Base-by-base conservation (phyloP, 2,888 invertebrate species). In the Trypoxylon attenuatum region DNA sequence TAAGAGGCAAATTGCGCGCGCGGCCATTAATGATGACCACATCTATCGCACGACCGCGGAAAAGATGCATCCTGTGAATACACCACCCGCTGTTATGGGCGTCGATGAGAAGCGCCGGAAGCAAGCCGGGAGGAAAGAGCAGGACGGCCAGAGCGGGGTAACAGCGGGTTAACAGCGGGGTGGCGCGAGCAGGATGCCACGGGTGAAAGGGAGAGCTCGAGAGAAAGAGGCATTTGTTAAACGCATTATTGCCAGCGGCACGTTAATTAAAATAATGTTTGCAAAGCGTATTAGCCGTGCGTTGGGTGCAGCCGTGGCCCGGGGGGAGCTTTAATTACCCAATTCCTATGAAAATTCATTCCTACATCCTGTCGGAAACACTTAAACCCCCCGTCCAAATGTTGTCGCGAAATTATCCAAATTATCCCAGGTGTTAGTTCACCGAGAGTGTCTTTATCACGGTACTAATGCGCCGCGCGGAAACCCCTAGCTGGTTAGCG, bases 1-100 rank as follows among this genome's bases (percentile, higher is more conserved):
- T 52, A 60, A 67, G 64, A 60, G 50, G 56, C 43, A 60, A 73
- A 72, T 74, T 74, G 55, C 57, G 59, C 47, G 49, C 47, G 27
- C 38, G 52, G 2, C 42, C 52, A 41, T 72, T 72, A 73, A 55
- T 57, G 49, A 68, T 42, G 42, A 38, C 55, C 55, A n/a, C 62
- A 23, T 45, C 33, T 51, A 54, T 55, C 29, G 45, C 2, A 3
- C n/a, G 2, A 15, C 1, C 2, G 13, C n/a, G 5, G 27, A 45
- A 65, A 66, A 52, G 59, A 52, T 29, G 29, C 19, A 1, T 46
- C 39, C 6, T 10, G 4, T n/a, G n/a, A n/a, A n/a, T n/a, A n/a
- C n/a, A n/a, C n/a, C n/a, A n/a, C n/a, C n/a, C n/a, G n/a, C n/a
- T n/a, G n/a, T n/a, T n/a, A n/a, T n/a, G n/a, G n/a, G n/a, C n/a